Conservation (phyloP, 2,888 invertebrate genomes). For the Cosmorhoe ocellata region DNA sequence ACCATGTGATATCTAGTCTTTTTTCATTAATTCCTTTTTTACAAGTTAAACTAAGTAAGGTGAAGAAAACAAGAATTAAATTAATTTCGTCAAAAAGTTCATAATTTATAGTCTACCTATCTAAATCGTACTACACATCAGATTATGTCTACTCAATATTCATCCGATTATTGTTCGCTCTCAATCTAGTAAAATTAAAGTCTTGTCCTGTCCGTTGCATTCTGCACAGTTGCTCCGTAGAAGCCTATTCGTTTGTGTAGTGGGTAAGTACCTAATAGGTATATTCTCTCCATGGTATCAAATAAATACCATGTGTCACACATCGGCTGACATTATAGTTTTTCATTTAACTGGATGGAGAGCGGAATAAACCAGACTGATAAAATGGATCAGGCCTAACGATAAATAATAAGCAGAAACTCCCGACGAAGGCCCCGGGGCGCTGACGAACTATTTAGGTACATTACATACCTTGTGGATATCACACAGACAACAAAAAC, state of each 20-base stretch:
- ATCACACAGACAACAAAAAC: constrained; percentile 10
- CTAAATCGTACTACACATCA: constrained; percentile 3
- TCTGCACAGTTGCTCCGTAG: not conserved
- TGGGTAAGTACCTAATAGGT: not conserved
- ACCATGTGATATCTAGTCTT: constrained; percentile 82
- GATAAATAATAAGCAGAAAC: constrained; percentile 16
- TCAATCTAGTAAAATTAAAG: not conserved
- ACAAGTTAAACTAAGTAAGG: constrained; percentile 29
- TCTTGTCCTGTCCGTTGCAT: not conserved
- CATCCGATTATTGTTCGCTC: constrained; percentile 6
- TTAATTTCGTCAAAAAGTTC: constrained; percentile 17
- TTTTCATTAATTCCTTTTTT: constrained; percentile 62
- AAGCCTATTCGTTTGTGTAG: not conserved
- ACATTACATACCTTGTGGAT: not conserved
- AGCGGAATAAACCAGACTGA: constrained; percentile 15
- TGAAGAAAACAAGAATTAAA: constrained; percentile 15
- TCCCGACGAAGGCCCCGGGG: constrained; percentile 11
- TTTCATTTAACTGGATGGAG: constrained; percentile 8
- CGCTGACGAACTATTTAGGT: not conserved
- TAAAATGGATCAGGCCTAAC: constrained; percentile 15
- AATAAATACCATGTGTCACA: no score
- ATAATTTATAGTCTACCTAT: constrained; percentile 12
- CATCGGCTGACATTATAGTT: no score
- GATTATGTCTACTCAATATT: not conserved
- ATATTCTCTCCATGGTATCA: not conserved